Base-by-base conservation (phyloP, 2,888 invertebrate species). In the Orchesella flavescens region DNA sequence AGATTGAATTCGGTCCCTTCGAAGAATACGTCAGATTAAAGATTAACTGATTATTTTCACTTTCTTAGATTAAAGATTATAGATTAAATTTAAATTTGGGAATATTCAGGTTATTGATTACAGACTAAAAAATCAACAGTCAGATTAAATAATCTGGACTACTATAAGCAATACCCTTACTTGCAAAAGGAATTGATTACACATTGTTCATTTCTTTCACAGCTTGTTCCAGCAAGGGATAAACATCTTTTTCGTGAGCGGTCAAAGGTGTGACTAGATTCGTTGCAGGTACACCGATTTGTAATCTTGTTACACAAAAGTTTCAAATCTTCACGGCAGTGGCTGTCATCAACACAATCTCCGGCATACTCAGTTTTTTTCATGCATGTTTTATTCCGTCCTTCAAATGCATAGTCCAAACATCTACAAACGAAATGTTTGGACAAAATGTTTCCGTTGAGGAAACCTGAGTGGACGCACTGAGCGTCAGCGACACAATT, bases 271-370 rank as follows among this genome's bases (percentile, higher is more conserved):
- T 79, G 72, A 7, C 53, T 55, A 3, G 79, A 72, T 7, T 79
- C 79, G 55, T 79, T 73, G 21, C 79, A 79, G 0, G 79, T 49
- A 24, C 79, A 79, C 10, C 63, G 21, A 5, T 65, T 65, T 0
- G 65, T 79, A 3, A 5, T 34, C 23, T 13, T 55, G 46, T 66
- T 79, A 63, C 79, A 79, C 17, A 79, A 65, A 12, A 79, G 44
- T 23, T 73, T 79, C 13, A 79, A 44, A 46, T 79, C 79, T n/a
- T 79, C 79, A 19, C 79, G 46, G 21, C 79, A 79, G 7, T 72
- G 34, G n/a, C 12, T 66, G 23, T 79, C 57, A 0, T 66, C 55
- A 9, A 55, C 15, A 19, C 79, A 79, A n/a, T 63, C 57, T 0
- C 49, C 63, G 34, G 65, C 73, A 46, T 23, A 79, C 57, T 79